Conservation (phyloP, 2,797 vertebrate species). For the Melanogrammus aeglefinus region DNA sequence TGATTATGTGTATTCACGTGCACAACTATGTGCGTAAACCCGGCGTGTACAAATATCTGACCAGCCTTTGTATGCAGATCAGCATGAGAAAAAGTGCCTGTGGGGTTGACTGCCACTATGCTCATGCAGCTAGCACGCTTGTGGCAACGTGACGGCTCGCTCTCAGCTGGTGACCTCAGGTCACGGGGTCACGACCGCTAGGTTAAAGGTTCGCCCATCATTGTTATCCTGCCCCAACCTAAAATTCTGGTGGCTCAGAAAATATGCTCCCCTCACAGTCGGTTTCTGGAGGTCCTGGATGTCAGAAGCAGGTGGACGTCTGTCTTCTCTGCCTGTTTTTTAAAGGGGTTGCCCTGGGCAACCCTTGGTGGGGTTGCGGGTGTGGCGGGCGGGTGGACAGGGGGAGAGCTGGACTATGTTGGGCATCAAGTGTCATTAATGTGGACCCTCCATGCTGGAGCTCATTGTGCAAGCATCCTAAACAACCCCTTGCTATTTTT, state of each 20-base stretch:
- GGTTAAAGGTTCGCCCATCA: slow-evolving; percentile 68
- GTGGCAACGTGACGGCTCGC: slow-evolving; percentile 42
- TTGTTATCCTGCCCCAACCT: slow-evolving; percentile 53
- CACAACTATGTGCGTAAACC: slow-evolving; percentile 10
- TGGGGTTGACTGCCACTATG: slow-evolving; percentile 43
- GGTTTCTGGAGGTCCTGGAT: not conserved
- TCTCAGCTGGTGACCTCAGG: slow-evolving; percentile 40
- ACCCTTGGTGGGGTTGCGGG: not conserved
- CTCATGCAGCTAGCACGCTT: slow-evolving; percentile 46
- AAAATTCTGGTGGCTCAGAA: not conserved
- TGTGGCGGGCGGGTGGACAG: not conserved
- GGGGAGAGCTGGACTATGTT: not conserved
- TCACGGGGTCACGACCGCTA: slow-evolving; percentile 54
- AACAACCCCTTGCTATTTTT: slow-evolving; percentile 55
- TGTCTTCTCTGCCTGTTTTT: not conserved
- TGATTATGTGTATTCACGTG: slow-evolving; percentile 37
- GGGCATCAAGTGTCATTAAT: slow-evolving; percentile 27
- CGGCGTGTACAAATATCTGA: slow-evolving; percentile 26
- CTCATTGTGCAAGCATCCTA: slow-evolving; percentile 51
- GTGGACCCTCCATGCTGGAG: slow-evolving; percentile 42
- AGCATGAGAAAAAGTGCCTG: slow-evolving; percentile 9
- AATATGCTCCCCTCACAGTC: not conserved
- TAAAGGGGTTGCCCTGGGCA: not conserved
- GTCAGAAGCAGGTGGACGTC: not conserved
- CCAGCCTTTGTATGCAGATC: slow-evolving; percentile 32